Evolutionary conservation across 2,797 vertebrate genomes (phyloP).

Genomic region (Somateria mollissima): DNA sequence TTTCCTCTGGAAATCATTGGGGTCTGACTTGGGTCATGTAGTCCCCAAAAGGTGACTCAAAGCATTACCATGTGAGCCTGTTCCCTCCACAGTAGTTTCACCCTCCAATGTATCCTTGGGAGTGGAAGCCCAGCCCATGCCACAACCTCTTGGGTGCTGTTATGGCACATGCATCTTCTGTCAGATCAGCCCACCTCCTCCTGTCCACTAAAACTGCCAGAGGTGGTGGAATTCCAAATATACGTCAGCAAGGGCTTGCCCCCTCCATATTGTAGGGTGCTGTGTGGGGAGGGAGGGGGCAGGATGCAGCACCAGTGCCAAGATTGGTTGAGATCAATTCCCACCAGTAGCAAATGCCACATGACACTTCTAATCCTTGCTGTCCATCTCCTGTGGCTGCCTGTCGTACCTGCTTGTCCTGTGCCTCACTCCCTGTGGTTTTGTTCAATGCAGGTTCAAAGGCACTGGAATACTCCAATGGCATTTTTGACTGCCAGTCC

Average conservation of each 20-base stretch:
- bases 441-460: conserved; percentile 87
- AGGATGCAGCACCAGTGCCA: accelerated
- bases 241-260: neutral
- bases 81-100: neutral
- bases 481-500: conserved; percentile 97
- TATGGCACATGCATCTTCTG: neutral
- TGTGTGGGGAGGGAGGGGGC: neutral
- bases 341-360: accelerated
- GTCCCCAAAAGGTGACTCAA: neutral
- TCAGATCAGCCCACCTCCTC: neutral
- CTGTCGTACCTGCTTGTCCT: neutral
- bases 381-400: neutral
- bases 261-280: neutral
- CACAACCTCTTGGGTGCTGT: accelerated
- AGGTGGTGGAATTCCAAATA: neutral
- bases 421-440: accelerated
- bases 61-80: neutral
- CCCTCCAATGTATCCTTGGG: accelerated
- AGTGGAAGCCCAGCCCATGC: neutral
- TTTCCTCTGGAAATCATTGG: neutral
- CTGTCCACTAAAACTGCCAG: neutral
- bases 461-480: conserved; percentile 93
- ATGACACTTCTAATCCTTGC: neutral
- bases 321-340: neutral
- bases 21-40: neutral